Percentiles rank a stretch among this genome's conserved stretches.
Conservation (phyloP, 2,113 vertebrate genomes). For the Axis porcinus region DNA sequence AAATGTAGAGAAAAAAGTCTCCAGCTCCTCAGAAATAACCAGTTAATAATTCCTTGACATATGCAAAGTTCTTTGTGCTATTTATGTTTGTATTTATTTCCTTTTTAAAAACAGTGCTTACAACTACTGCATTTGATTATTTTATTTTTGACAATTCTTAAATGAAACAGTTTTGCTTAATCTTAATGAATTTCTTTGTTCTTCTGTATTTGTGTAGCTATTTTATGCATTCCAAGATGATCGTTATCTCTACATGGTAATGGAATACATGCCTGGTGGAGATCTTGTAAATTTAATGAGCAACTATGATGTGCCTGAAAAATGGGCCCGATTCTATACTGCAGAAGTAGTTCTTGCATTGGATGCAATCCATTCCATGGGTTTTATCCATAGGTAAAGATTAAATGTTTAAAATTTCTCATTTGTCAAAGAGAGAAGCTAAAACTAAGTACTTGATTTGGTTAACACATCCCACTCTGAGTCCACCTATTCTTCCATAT, state of each 20-base stretch:
- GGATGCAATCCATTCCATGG: slow-evolving; percentile 98
- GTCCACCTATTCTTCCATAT: not conserved
- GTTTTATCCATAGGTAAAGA: slow-evolving; percentile 97
- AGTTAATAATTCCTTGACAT: not conserved
- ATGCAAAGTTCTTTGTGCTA: not conserved
- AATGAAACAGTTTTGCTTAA: slow-evolving; percentile 38
- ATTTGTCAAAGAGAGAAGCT: not conserved
- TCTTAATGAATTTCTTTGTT: not conserved
- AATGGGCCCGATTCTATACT: slow-evolving; percentile 99
- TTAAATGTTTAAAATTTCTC: slow-evolving; percentile 17
- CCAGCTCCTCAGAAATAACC: not conserved
- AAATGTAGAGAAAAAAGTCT: not conserved
- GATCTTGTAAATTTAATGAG: slow-evolving; percentile 99
- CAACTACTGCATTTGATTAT: not conserved
- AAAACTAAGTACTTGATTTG: not conserved
- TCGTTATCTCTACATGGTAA: slow-evolving; percentile 99
- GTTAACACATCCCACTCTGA: not conserved
- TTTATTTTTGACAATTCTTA: slow-evolving; percentile 43
- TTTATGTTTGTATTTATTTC: slow-evolving; percentile 10
- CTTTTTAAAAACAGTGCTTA: not conserved
- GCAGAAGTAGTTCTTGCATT: slow-evolving; percentile 97
- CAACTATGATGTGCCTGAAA: slow-evolving; percentile 98
- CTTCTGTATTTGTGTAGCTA: slow-evolving; percentile 82
- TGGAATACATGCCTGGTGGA: slow-evolving; percentile 99
- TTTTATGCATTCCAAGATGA: slow-evolving; percentile 99